Evolutionary conservation across 1,140 invertebrate species (phyloP).

Genomic region (Drosophila nigromelanica): DNA sequence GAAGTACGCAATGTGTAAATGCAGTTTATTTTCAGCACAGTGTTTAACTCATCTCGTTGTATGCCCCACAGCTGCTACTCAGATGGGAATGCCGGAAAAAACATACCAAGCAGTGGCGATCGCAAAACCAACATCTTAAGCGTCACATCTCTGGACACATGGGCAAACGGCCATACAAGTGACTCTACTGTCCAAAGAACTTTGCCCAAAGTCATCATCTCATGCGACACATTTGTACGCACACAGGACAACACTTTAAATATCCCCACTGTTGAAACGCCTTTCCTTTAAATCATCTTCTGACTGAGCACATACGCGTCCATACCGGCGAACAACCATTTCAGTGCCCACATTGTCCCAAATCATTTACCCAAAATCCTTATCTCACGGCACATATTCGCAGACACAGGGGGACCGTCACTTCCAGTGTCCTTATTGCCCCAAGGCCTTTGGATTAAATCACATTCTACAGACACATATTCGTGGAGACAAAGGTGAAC

Average conservation of each 20-base stretch:
- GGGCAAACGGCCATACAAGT: too few species aligned
- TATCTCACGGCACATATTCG: conserved; percentile 7
- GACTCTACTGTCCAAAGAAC: conserved; percentile 12
- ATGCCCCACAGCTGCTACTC: neutral
- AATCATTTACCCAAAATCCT: conserved; percentile 13
- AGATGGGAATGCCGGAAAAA: neutral
- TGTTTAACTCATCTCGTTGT: neutral
- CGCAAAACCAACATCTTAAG: conserved; percentile 5
- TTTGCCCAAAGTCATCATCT: conserved; percentile 12
- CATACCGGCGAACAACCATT: conserved; percentile 10
- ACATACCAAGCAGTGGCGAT: neutral
- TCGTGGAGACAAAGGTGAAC: conserved; percentile 3
- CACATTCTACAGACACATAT: conserved; percentile 13
- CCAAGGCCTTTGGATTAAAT: conserved; percentile 9
- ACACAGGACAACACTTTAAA: conserved; percentile 8
- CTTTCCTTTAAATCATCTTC: conserved; percentile 7
- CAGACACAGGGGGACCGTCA: neutral
- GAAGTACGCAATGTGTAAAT: conserved; percentile 1
- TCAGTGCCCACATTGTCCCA: conserved; percentile 8
- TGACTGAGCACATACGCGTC: neutral
- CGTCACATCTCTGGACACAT: conserved; percentile 7
- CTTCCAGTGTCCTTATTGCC: conserved; percentile 3
- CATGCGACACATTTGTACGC: conserved; percentile 5
- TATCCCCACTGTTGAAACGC: conserved; percentile 4
- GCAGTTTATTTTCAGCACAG: too few species aligned